phyloP scores from a whole-genome alignment of 1,140 invertebrate genomes.

The Thereuonema tuberculata region DNA sequence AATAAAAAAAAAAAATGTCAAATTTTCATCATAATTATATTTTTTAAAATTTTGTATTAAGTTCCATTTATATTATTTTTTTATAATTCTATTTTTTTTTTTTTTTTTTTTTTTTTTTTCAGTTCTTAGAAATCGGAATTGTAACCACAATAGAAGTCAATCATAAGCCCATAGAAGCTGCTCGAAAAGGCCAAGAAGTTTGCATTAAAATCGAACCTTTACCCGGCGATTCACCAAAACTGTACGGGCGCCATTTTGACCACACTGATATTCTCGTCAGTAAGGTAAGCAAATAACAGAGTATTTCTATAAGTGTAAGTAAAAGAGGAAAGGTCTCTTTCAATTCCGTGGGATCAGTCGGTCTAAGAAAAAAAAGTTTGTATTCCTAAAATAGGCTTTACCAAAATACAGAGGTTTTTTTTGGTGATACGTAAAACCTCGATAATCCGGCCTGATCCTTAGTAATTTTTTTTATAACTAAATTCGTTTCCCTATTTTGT shows the following conservation, averaged over 20 bases:
- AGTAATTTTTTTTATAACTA: too few relatives aligned
- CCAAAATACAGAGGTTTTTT: too few relatives aligned
- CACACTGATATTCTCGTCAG: constrained; percentile 87
- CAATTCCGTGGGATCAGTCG: not conserved
- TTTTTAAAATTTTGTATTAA: too few relatives aligned
- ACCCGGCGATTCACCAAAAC: constrained; percentile 91
- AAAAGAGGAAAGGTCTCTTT: too few relatives aligned
- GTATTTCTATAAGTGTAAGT: too few relatives aligned
- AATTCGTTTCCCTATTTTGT: too few relatives aligned
- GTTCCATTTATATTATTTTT: not conserved
- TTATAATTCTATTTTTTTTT: constrained; percentile 9
- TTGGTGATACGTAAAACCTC: too few relatives aligned
- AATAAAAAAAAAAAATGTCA: too few relatives aligned
- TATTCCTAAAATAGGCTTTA: too few relatives aligned
- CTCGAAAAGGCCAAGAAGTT: constrained; percentile 92
- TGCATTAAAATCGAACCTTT: constrained; percentile 97
- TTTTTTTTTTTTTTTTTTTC: constrained; percentile 28
- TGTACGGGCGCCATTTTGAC: constrained; percentile 97
- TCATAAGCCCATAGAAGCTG: constrained; percentile 64
- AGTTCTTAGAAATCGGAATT: constrained; percentile 89
- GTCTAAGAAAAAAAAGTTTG: not conserved
- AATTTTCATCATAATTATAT: too few relatives aligned
- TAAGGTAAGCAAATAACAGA: constrained; percentile 64
- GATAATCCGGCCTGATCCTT: too few relatives aligned
- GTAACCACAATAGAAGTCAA: constrained; percentile 91